phyloP scores from a whole-genome alignment of 2,888 invertebrate species.

The Macaria notata region DNA sequence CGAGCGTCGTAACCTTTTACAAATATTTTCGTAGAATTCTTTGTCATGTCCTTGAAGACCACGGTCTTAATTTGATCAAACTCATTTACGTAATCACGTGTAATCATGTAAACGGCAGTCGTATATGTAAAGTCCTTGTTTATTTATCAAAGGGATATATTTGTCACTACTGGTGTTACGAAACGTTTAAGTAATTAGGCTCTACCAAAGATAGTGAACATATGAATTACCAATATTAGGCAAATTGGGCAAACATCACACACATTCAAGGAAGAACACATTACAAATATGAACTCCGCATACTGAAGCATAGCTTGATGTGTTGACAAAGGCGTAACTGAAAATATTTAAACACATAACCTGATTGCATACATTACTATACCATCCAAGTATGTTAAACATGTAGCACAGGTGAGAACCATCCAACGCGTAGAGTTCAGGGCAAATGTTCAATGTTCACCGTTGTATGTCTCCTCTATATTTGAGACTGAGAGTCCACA shows the following conservation, averaged over 20 bases:
- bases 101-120: no score
- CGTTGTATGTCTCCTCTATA: slow-evolving; percentile 4
- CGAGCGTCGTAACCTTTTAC: background rate
- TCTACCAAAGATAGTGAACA: no score
- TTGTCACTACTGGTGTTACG: no score
- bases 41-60: background rate
- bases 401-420: slow-evolving; percentile 12
- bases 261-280: no score
- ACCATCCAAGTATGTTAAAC: slow-evolving; percentile 10
- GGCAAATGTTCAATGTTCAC: slow-evolving; percentile 16
- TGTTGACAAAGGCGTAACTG: slow-evolving; percentile 13
- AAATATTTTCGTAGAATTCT: background rate
- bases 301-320: slow-evolving; percentile 17
- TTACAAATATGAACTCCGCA: no score
- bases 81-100: no score
- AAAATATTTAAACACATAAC: slow-evolving; percentile 19
- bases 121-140: no score
- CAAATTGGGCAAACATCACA: no score
- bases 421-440: slow-evolving; percentile 3
- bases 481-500: slow-evolving; percentile 9
- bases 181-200: no score
- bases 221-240: no score
- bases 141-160: no score
- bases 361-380: slow-evolving; percentile 21
- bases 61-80: background rate